Conservation (phyloP, 2,888 invertebrate genomes). For the Dione vanillae region DNA sequence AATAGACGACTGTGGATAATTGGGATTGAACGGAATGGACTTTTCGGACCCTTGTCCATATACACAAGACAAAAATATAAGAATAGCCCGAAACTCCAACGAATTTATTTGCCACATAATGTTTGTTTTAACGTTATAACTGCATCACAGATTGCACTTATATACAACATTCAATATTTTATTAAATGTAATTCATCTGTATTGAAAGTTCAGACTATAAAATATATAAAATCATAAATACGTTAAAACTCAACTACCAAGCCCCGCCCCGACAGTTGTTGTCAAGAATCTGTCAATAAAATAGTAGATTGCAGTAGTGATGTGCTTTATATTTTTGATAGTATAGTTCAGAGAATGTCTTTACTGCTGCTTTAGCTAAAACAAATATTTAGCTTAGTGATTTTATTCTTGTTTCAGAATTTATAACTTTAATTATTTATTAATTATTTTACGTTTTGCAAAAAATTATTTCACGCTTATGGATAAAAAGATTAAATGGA, state of each 20-base stretch:
- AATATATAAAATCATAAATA: constrained; percentile 2
- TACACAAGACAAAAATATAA: constrained; percentile 63
- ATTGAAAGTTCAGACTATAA: not conserved
- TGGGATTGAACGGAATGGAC: constrained; percentile 63
- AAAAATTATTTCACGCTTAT: no score
- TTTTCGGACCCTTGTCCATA: constrained; percentile 67
- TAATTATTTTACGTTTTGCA: no score
- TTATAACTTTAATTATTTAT: no score
- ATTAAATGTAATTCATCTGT: not conserved
- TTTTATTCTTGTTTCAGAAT: no score
- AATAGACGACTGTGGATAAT: constrained; percentile 64
- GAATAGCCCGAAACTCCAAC: constrained; percentile 61
- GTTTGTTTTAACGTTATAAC: constrained; percentile 28
- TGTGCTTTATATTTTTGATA: no score
- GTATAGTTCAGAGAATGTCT: no score
- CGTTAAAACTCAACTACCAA: constrained; percentile 17
- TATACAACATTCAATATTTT: not conserved
- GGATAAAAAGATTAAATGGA: no score
- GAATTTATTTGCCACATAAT: constrained; percentile 61
- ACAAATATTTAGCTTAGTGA: no score
- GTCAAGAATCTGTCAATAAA: constrained; percentile 2
- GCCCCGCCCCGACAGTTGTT: constrained; percentile 34
- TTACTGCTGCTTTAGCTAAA: no score
- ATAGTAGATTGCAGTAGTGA: not conserved
- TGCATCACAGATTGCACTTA: constrained; percentile 16